Base-by-base conservation (phyloP, 2,888 invertebrate genomes). In the Sepiola atlantica region DNA sequence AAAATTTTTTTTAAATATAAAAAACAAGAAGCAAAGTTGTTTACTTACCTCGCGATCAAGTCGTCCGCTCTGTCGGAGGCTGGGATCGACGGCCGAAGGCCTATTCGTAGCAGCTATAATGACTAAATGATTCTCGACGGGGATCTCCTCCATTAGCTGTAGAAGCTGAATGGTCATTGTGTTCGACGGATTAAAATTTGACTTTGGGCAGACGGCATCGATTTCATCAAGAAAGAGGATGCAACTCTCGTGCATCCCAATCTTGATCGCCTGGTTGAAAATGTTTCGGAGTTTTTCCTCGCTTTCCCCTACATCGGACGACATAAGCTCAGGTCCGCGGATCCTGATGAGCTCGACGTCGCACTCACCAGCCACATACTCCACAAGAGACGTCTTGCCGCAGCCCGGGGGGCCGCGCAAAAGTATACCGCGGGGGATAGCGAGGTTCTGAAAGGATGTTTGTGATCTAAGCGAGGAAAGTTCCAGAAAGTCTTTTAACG, bases 381-480 rank as follows among this genome's bases (percentile, higher is more conserved):
- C 96, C 98, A 99, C 94, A 97, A 99, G 96, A 98, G 99, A 96
- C 1, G 97, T 96, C 94, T 97, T 97, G 0, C 97, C 97, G 95
- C 96, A 96, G 1, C 97, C 97, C 90, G 97, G 96, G 28, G 97
- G 97, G 8, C 97, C 97, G 93, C 95, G 94, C 12, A 97, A 95
- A 32, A 97, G 94, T 28, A 97, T 95, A 14, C 97, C 96, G n/a
- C 95, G 94, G 0, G 96, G 96, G 61, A 95, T 95, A 54, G 95
- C 93, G 0, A 95, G 90, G n/a, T 95, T 95, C 20, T 95, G 94
- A 24, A 93, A n/a, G 57, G 94, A 90, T 55, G 95, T 95, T 54
- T 95, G 93, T 16, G 94, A 93, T 24, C 94, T 94, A 24, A 95
- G 91, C 35, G 95, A 94, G 18, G 96, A 96, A 16, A 96, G 94